These are phyloP conservation scores for Gobio occitaniae DNA, from an alignment of 2,797 vertebrate species.

Conservation along the genomic window DNA sequence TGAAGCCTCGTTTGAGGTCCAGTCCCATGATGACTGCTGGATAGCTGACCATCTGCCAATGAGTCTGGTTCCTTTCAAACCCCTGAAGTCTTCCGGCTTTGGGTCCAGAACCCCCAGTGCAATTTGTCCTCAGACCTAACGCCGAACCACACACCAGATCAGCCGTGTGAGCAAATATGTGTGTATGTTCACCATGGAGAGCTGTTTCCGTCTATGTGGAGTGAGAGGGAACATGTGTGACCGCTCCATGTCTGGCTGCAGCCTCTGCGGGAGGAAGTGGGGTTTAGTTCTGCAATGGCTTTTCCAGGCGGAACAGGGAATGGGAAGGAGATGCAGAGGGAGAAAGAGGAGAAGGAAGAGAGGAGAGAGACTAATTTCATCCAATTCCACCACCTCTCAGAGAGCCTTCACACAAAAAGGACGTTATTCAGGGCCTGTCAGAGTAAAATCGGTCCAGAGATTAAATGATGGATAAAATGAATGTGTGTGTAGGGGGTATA, in stretches of 20 bases:
- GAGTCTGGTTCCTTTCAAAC: slow-evolving; percentile 40
- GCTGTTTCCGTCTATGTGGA: slow-evolving; percentile 53
- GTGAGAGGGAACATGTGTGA: slow-evolving; percentile 53
- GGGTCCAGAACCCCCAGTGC: slow-evolving; percentile 44
- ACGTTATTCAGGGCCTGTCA: slow-evolving; percentile 50
- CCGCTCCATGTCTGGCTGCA: slow-evolving; percentile 55
- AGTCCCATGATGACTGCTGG: slow-evolving; percentile 24
- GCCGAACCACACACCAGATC: slow-evolving; percentile 42
- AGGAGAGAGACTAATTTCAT: slow-evolving; percentile 48
- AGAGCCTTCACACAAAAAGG: slow-evolving; percentile 32
- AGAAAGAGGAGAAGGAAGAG: slow-evolving; percentile 22
- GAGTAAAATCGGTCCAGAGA: slow-evolving; percentile 33
- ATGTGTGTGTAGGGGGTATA: slow-evolving; percentile 12
- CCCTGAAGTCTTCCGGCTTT: slow-evolving; percentile 34
- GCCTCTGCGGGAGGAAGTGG: slow-evolving; percentile 70
- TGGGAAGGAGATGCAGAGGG: slow-evolving; percentile 35
- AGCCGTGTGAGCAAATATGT: slow-evolving; percentile 29
- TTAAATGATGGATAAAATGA: slow-evolving; percentile 36
- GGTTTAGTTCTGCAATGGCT: slow-evolving; percentile 76
- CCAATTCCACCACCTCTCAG: slow-evolving; percentile 9
- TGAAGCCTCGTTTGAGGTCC: slow-evolving; percentile 25
- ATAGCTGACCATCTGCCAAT: slow-evolving; percentile 42
- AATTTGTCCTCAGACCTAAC: slow-evolving; percentile 49
- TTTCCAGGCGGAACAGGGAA: slow-evolving; percentile 73
- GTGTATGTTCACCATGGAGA: slow-evolving; percentile 45